phyloP scores from a whole-genome alignment of 2,888 invertebrate genomes.

The Aphrophora alni region DNA sequence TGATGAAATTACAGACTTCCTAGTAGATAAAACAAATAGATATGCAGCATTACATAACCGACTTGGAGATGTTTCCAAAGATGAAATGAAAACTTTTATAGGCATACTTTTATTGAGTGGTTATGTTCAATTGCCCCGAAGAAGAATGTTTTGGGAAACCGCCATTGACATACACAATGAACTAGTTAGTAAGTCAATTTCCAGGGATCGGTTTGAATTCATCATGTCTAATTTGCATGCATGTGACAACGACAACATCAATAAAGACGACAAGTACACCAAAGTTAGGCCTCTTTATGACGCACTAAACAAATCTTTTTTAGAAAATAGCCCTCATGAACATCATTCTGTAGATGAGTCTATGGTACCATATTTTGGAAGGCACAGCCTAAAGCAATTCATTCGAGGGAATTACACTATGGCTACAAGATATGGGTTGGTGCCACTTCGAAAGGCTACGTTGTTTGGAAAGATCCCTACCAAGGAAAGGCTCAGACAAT shows the following conservation, averaged over 20 bases:
- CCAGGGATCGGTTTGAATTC: too few relatives aligned
- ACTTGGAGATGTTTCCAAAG: too few relatives aligned
- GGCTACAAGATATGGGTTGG: too few relatives aligned
- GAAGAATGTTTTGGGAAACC: neutral
- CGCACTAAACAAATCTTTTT: slow-evolving; percentile 3
- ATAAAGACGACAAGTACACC: neutral
- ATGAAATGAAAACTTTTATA: neutral
- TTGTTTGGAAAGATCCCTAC: slow-evolving; percentile 29
- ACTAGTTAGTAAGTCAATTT: neutral
- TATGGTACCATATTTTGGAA: too few relatives aligned
- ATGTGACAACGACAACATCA: neutral
- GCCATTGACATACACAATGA: neutral
- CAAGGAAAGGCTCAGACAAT: too few relatives aligned
- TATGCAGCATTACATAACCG: neutral
- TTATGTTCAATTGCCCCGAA: too few relatives aligned
- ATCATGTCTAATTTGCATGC: too few relatives aligned
- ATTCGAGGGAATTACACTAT: neutral
- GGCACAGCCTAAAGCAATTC: too few relatives aligned
- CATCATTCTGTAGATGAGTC: too few relatives aligned
- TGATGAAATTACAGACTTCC: too few relatives aligned
- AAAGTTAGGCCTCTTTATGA: too few relatives aligned
- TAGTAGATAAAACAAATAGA: neutral
- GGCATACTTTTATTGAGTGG: neutral
- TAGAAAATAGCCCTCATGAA: neutral
- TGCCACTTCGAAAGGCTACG: neutral